Evolutionary conservation across 2,888 invertebrate genomes (phyloP), one percentile per base, ranked within the genome.

Genomic region (Drosophila neotestacea): DNA sequence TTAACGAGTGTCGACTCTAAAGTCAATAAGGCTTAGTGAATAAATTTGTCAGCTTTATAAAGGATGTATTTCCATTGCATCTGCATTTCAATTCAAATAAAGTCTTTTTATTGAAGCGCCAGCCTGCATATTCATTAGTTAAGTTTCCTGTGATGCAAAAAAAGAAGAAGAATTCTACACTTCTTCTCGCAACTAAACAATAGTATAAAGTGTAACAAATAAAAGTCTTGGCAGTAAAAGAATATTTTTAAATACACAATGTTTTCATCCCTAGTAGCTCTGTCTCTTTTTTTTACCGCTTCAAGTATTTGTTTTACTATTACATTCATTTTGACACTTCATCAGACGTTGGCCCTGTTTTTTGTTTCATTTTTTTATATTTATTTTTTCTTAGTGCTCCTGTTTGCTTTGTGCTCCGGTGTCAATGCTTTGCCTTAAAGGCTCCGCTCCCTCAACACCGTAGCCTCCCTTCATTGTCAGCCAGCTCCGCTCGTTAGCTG

Each of bases 371-470:
- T 81, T 70, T 68, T 71, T 78, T 79, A 67, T 70, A 48, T 42
- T 47, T 48, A 28, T 36, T 44, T 50, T 39, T 60, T 32, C 2
- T 58, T 61, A 64, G 66, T 61, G 62, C 55, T 46, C 30, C 69
- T 66, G 66, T 66, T 82, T 68, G 77, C 74, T 79, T 79, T 74
- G 77, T 77, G 72, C 67, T 69, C 62, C 73, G 88, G 82, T 91
- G 91, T 91, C 90, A 90, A 91, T 90, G 90, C 89, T 90, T 91
- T 90, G 90, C 81, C 91, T 86, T 86, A 76, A 77, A 85, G 90
- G 86, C 90, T 48, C 54, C 39, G 42, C 42, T 52, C 27, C 44
- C 13, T 16, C 36, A 47, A 22, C 62, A 28, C 47, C 47, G 39
- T 41, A 56, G 60, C 66, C 51, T 30, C 55, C 58, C 70, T 50